Percentiles rank a stretch among this genome's conserved stretches.
Conservation (phyloP, 2,888 invertebrate genomes). For the Alviniconcha strummeri region DNA sequence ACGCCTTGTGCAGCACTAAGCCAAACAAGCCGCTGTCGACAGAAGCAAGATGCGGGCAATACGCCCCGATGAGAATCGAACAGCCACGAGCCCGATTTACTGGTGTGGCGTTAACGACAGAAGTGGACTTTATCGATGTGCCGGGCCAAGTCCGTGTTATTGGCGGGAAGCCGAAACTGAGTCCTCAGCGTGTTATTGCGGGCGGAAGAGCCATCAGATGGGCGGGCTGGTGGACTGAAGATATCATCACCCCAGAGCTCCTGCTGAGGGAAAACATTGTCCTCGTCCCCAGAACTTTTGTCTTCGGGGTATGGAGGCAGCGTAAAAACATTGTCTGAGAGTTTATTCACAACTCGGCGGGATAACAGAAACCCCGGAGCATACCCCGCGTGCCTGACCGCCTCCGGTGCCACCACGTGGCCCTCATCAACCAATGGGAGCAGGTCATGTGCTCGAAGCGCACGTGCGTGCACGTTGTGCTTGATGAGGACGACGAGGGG, state of each 20-base stretch:
- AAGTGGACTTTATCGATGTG: no score
- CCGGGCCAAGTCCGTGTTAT: no score
- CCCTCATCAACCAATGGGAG: constrained; percentile 21
- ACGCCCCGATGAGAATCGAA: no score
- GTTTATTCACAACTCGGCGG: constrained; percentile 31
- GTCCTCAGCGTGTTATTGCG: no score
- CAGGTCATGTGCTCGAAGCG: constrained; percentile 9
- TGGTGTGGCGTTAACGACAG: no score
- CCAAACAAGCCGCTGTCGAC: no score
- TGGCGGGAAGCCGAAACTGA: no score
- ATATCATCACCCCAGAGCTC: not conserved
- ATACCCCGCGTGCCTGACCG: constrained; percentile 25
- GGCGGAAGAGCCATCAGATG: not conserved
- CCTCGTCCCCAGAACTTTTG: not conserved
- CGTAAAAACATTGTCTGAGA: constrained; percentile 20
- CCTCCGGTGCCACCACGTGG: constrained; percentile 6
- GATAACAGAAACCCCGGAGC: constrained; percentile 6
- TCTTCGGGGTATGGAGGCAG: not conserved
- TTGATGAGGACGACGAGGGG: constrained; percentile 25
- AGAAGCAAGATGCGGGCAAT: no score
- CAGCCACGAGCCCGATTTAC: no score
- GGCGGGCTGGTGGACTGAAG: not conserved
- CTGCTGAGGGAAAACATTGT: not conserved
- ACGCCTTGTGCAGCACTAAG: no score
- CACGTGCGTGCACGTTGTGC: constrained; percentile 31